Evolutionary conservation across 1,140 invertebrate genomes (phyloP).

Genomic region (Olivierus martensii): DNA sequence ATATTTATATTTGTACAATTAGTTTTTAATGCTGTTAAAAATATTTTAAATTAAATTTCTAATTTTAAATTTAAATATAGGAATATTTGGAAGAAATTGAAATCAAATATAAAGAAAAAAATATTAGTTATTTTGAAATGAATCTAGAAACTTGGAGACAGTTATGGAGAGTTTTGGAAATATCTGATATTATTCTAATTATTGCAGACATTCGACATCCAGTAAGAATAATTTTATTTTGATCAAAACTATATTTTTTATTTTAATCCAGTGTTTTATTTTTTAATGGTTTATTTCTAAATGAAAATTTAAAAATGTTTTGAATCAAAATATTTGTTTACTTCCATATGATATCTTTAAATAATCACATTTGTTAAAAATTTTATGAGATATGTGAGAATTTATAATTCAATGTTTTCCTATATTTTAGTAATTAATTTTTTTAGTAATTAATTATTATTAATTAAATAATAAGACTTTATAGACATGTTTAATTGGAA

Average conservation of each 20-base stretch:
- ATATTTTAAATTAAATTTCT: background rate
- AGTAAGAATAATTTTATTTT: conserved; percentile 36
- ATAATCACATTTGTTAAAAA: no score
- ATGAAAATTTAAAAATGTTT: background rate
- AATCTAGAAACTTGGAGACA: conserved; percentile 90
- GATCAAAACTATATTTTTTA: background rate
- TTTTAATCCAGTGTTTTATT: conserved; percentile 3
- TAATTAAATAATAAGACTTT: no score
- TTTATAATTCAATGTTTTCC: no score
- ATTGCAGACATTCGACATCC: conserved; percentile 74
- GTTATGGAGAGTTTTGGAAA: conserved; percentile 80
- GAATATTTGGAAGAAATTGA: conserved; percentile 7
- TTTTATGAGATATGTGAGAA: no score
- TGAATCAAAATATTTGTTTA: background rate
- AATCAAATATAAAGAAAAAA: conserved; percentile 14
- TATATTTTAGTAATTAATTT: no score
- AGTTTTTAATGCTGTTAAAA: background rate
- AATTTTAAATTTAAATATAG: background rate
- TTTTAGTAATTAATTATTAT: no score
- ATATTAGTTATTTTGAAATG: conserved; percentile 64
- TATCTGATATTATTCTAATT: conserved; percentile 70
- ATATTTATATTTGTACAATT: background rate
- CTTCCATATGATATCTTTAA: no score
- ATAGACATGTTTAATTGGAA: no score
- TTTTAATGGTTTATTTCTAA: background rate